Percentiles rank a stretch among this genome's conserved stretches.
Conservation (phyloP, 2,888 invertebrate genomes). For the Brachynemurus nebulosus region DNA sequence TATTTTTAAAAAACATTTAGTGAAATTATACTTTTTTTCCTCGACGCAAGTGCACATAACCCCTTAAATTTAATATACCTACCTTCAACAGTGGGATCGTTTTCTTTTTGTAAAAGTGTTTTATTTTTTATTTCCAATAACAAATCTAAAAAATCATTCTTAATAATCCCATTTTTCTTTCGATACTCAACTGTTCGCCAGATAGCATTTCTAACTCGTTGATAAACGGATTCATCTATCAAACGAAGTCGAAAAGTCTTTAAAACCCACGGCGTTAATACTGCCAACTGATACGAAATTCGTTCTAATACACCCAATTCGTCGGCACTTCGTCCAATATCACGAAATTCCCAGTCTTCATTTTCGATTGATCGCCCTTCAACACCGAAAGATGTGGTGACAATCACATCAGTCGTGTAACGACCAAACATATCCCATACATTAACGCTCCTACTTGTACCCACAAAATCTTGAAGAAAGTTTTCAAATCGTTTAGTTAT, state of each 20-base stretch:
- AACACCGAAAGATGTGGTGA: slow-evolving; percentile 2
- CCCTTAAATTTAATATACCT: too few relatives aligned
- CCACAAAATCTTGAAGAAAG: not conserved
- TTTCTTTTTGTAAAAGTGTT: too few relatives aligned
- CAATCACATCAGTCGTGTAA: slow-evolving; percentile 7
- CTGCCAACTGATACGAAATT: slow-evolving; percentile 24
- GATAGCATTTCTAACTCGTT: slow-evolving; percentile 26
- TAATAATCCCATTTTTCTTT: slow-evolving; percentile 2
- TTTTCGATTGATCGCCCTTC: not conserved
- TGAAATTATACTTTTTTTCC: too few relatives aligned
- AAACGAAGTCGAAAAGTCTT: slow-evolving; percentile 25
- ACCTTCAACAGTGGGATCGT: too few relatives aligned
- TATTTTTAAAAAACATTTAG: too few relatives aligned
- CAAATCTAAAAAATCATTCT: slow-evolving; percentile 8
- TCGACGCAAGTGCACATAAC: too few relatives aligned
- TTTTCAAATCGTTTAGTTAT: not conserved
- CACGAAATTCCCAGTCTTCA: slow-evolving; percentile 26
- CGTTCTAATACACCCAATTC: slow-evolving; percentile 22
- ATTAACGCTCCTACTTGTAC: not conserved
- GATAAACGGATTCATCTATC: slow-evolving; percentile 23
- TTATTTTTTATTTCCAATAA: slow-evolving; percentile 4
- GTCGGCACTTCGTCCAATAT: slow-evolving; percentile 27
- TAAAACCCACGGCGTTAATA: slow-evolving; percentile 26
- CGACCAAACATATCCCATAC: not conserved
- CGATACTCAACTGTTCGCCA: slow-evolving; percentile 19